A percentile compares a stretch with the other conserved stretches of the same genome.
Conservation (phyloP, 2,888 invertebrate species). For the Parnassius mnemosyne region DNA sequence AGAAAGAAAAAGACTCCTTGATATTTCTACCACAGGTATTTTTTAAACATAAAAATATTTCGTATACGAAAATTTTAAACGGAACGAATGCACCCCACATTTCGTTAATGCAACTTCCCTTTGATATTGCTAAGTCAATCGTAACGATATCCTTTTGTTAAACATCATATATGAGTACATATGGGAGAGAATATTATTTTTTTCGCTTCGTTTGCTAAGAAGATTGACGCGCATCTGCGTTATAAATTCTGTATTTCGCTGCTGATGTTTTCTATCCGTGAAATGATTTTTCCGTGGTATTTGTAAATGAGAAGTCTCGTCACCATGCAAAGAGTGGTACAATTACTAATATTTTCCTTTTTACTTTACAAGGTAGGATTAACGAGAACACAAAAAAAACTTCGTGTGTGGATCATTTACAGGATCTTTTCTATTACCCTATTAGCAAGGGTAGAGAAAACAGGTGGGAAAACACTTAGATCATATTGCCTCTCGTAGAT, state of each 20-base stretch:
- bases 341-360: no score
- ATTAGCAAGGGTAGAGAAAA: no score
- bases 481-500: no score
- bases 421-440: no score
- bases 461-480: no score
- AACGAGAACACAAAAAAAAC: no score
- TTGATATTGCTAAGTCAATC: constrained; percentile 68
- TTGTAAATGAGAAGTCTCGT: no score
- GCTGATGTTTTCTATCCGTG: neutral
- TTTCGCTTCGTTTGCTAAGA: constrained; percentile 66
- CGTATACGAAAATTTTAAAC: constrained; percentile 5
- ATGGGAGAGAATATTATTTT: constrained; percentile 61
- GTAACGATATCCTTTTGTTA: constrained; percentile 72
- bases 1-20: no score
- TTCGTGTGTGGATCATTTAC: no score
- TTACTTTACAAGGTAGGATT: no score
- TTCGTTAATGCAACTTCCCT: constrained; percentile 54
- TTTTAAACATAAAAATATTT: constrained; percentile 10
- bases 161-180: constrained; percentile 54
- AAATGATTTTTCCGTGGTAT: constrained; percentile 2
- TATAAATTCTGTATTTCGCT: constrained; percentile 17
- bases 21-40: no score
- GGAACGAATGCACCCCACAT: constrained; percentile 24
- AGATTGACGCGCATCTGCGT: constrained; percentile 64
- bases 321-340: no score